Evolutionary conservation across 2,113 vertebrate genomes (phyloP).

Genomic region (Ranitomeya variabilis): DNA sequence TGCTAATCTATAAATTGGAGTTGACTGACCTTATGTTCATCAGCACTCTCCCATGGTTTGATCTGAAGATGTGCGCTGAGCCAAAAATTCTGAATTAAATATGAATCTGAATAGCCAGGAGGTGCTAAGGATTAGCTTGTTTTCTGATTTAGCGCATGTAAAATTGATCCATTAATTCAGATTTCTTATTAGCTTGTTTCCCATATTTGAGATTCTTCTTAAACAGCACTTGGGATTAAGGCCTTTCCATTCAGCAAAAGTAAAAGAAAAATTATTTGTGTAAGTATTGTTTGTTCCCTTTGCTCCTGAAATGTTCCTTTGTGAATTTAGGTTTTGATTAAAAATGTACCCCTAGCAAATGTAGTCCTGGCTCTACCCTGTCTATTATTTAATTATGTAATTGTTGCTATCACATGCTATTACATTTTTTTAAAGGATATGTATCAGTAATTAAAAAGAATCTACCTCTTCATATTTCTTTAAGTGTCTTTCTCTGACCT

Average conservation of each 20-base stretch:
- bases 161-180: constrained; percentile 25
- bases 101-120: background rate
- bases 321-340: background rate
- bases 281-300: background rate
- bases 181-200: background rate
- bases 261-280: background rate
- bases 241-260: no score
- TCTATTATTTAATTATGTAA: no score
- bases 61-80: constrained; percentile 7
- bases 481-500: no score
- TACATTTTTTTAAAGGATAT: no score
- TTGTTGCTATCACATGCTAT: no score
- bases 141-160: constrained; percentile 10
- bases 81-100: constrained; percentile 23
- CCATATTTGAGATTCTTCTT: background rate
- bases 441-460: no score
- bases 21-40: constrained; percentile 40
- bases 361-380: no score
- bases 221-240: background rate
- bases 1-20: constrained; percentile 30
- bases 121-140: constrained; percentile 18
- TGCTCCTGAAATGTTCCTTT: background rate
- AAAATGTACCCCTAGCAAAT: background rate
- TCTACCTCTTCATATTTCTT: no score
- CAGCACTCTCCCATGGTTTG: constrained; percentile 16